Base-by-base conservation (phyloP, 2,888 invertebrate species). In the Nephrotoma appendiculata region DNA sequence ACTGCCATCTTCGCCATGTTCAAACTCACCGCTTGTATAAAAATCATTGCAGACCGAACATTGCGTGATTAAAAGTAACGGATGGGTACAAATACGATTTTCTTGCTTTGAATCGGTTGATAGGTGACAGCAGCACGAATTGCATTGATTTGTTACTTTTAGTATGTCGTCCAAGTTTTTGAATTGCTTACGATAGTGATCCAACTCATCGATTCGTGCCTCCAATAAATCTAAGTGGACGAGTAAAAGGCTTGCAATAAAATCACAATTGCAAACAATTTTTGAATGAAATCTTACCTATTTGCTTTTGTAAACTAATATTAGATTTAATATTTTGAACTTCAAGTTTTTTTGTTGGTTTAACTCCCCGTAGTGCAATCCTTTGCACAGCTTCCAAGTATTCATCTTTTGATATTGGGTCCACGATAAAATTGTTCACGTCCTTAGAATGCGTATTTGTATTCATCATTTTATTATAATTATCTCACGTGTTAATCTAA, bases 1-100 rank as follows among this genome's bases (percentile, higher is more conserved):
- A 19, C 96, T 96, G 41, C 96, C 96, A 92, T 96, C 96, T 90
- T 96, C 96, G 86, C 96, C 96, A 91, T 95, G 96, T 87, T 95
- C 95, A 90, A 96, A 96, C 89, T 95, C 95, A 5, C 96, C 96
- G 90, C 96, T 96, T 86, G 95, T 95, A 89, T 96, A 96, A 90
- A 96, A 96, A 52, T 95, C 94, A 88, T 94, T 94, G 90, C 96
- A 96, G 84, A 93, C 93, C 86, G 94, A 93, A 89, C 96, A 96
- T 57, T 96, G 93, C 6, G 96, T 91, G 0, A 96, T 95, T 48
- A 94, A 93, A 2, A 96, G 90, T 90, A 96, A 92, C 0, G 96
- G 96, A 92, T 96, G 96, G 89, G 94, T 93, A 87, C 93, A 94
- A 92, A 96, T 94, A 87, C 94, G 94, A 87, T 90, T 90, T 87